Base-by-base conservation (phyloP, 1,140 invertebrate genomes). In the Drosophila guanche region DNA sequence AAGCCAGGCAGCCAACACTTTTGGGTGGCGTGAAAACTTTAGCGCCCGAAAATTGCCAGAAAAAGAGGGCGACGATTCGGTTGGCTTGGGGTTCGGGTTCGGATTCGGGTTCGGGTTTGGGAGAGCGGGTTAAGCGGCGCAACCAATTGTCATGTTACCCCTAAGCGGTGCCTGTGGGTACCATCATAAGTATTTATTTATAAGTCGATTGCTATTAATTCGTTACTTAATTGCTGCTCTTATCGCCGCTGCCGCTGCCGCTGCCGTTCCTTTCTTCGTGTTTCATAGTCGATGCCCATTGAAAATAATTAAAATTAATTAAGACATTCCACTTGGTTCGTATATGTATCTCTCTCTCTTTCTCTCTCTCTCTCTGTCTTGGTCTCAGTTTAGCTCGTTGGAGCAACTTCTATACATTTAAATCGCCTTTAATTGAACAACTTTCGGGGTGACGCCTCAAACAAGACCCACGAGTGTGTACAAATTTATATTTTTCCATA, bases 291-390 rank as follows among this genome's bases (percentile, higher is more conserved):
- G 16, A 20, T 20, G 78, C 83, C 79, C 83, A 88, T 86, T 86
- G 83, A 86, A 86, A 86, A 84, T 86, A 86, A 86, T 86, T 86
- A 86, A 86, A 86, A 88, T 83, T 86, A 86, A 86, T 86, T 86
- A 88, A 86, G 83, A 80, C 84, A 83, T 86, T 86, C 86, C 57
- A 66, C 55, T 68, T 56, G 47, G 43, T 42, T 62, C 42, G 53
- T 14, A 45, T 37, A 8, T 40, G 20, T 61, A 43, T 41, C 29
- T 48, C 29, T 23, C 33, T 58, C 56, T 43, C 67, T 27, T 25
- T 58, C 48, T 54, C 67, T 51, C n/a, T 23, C 3, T 8, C 20
- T 12, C 37, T 27, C 25, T 7, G 25, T 20, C 16, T 20, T 20
- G 16, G 16, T 20, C 16, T 20, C 16, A 20, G 16, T 20, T 20